A percentile compares a stretch with the other conserved stretches of the same genome.
Conservation (phyloP, 2,113 vertebrate species). For the Paracanthobrama guichenoti region DNA sequence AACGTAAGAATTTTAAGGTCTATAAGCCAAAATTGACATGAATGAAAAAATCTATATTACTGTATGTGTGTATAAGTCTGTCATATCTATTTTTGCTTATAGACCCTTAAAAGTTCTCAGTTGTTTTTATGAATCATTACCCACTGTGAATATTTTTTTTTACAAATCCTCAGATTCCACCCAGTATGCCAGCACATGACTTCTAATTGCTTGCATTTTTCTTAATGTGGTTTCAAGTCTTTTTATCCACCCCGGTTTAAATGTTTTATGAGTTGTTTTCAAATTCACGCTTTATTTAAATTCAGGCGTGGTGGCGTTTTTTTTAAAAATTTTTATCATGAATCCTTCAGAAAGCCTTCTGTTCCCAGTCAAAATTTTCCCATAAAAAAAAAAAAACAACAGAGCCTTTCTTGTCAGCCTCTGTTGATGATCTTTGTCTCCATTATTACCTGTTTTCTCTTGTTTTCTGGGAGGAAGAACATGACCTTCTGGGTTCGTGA, state of each 20-base stretch:
- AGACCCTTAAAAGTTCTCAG: no score
- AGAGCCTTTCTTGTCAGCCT: neutral
- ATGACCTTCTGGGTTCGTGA: slow-evolving; percentile 24
- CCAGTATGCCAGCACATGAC: neutral
- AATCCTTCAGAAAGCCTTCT: slow-evolving; percentile 14
- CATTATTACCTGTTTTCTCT: slow-evolving; percentile 8
- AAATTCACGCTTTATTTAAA: slow-evolving; percentile 42
- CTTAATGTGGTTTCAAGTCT: slow-evolving; percentile 39
- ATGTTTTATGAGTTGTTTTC: slow-evolving; percentile 47
- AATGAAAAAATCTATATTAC: no score
- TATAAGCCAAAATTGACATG: no score
- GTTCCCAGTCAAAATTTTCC: slow-evolving; percentile 22
- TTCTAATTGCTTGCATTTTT: slow-evolving; percentile 12
- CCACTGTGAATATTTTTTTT: neutral
- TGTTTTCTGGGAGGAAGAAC: slow-evolving; percentile 24
- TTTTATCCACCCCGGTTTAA: slow-evolving; percentile 32
- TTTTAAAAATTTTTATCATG: slow-evolving; percentile 4
- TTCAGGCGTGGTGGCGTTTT: slow-evolving; percentile 28
- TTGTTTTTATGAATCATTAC: no score
- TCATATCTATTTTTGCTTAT: no score
- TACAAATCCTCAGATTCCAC: slow-evolving; percentile 1
- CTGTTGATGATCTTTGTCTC: slow-evolving; percentile 1
- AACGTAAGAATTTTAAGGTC: no score
- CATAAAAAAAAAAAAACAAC: slow-evolving; percentile 1
- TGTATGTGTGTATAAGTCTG: no score